Base-by-base conservation (phyloP, 2,888 invertebrate species). In the Pardosa pseudoannulata region DNA sequence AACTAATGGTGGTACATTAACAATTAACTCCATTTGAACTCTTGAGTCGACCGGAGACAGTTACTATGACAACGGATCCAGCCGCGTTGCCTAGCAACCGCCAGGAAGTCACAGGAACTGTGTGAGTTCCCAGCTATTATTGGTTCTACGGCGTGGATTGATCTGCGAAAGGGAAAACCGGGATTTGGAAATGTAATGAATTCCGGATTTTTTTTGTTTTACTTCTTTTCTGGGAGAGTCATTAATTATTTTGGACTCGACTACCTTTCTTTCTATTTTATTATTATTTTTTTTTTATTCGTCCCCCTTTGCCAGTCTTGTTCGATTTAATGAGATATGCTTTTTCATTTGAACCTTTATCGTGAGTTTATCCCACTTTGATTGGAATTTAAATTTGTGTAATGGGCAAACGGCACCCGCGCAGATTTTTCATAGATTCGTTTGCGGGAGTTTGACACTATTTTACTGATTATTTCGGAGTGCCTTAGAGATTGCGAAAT, bases 11-110 rank as follows among this genome's bases (percentile, higher is more conserved):
- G 74, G 85, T 73, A 85, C 85, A 85, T 85, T 85, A 85, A 85
- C 85, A 85, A 85, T 85, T 85, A 85, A 79, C 85, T 85, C 85
- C 85, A 70, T 85, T 79, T 85, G 85, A 85, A 85, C 85, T 85
- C 85, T 85, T 85, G 74, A 79, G 85, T 79, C 73, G 62, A 70
- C 79, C 73, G 79, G 79, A 78, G 85, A 79, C 85, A 79, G 85
- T 85, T 73, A 13, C 79, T 74, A 85, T 85, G 70, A 79, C n/a
- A 31, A 85, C 85, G 56, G 65, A 78, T 78, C 79, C 78, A 73
- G 39, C 29, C 73, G 36, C 41, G 79, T 85, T 79, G 85, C 85
- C 62, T 32, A 32, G 85, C 79, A 74, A 79, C 79, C 39, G 64
- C 31, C 79, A 85, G 85, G 85, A 85, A 85, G 85, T 85, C 85